Evolutionary conservation across 1,140 invertebrate species (phyloP).

Genomic region (Metaphire vulgaris): DNA sequence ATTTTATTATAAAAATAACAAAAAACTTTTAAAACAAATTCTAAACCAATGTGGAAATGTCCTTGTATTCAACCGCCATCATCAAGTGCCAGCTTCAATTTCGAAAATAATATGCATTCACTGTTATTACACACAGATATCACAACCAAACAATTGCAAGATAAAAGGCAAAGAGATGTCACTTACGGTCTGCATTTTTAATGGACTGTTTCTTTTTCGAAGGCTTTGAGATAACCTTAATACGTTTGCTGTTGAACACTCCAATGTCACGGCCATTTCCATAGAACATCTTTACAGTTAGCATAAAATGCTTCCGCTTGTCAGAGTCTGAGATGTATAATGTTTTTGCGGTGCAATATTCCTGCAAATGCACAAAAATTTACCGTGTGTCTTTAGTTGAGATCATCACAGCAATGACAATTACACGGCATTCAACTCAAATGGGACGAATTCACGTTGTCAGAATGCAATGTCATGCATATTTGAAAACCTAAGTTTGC

Average conservation of each 20-base stretch:
- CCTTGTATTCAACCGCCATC: no score
- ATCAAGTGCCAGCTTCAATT: no score
- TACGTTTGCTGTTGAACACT: conserved; percentile 94
- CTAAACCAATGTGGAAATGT: no score
- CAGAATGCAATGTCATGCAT: background rate
- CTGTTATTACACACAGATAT: no score
- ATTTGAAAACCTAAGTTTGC: background rate
- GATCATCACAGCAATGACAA: no score
- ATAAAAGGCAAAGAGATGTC: no score
- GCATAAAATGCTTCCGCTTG: conserved; percentile 98
- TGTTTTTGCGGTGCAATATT: conserved; percentile 99
- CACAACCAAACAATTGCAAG: no score
- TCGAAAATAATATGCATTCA: no score
- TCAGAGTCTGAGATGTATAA: conserved; percentile 98
- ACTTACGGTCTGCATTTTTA: conserved; percentile 90
- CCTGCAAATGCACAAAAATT: conserved; percentile 57
- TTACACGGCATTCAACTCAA: no score
- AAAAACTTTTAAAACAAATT: no score
- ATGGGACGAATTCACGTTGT: no score
- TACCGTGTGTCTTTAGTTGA: background rate
- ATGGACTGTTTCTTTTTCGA: conserved; percentile 99
- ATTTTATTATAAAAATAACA: no score
- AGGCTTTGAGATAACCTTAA: conserved; percentile 99
- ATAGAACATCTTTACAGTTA: conserved; percentile 98
- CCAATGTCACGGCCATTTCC: conserved; percentile 96